Base-by-base conservation (phyloP, 2,888 invertebrate genomes). In the Arrhopalites spinosus region DNA sequence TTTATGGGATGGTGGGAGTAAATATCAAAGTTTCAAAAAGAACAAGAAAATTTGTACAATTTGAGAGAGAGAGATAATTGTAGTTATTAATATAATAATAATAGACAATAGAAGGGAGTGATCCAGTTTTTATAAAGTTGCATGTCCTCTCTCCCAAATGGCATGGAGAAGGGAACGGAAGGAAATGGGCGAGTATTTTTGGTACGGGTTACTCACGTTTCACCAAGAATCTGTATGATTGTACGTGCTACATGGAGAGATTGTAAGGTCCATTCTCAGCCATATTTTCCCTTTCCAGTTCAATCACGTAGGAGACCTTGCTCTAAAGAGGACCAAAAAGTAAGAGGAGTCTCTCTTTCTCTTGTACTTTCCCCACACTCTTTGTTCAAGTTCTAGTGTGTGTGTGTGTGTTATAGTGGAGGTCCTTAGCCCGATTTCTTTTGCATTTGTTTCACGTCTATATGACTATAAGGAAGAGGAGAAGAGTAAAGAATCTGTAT, bases 161-260 rank as follows among this genome's bases (percentile, higher is more conserved):
- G n/a, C n/a, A n/a, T n/a, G n/a, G n/a, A n/a, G n/a, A n/a, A n/a
- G n/a, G n/a, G n/a, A n/a, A n/a, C n/a, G n/a, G n/a, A n/a, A n/a
- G n/a, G n/a, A n/a, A n/a, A n/a, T n/a, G n/a, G n/a, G n/a, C n/a
- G n/a, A n/a, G n/a, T 36, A 36, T 11, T 7, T 11, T 36, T 7
- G 5, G 36, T 36, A n/a, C n/a, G 36, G 36, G 23, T n/a, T 43
- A 7, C 45, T 66, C 66, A 66, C 66, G 66, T 64, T n/a, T 8
- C 36, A 1, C 23, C 30, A 20, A 45, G 66, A 66, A 66, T 66
- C 66, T 43, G 66, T 64, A 64, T 66, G 66, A 66, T 43, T 43
- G 66, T 66, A 66, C 66, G 66, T 66, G 66, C 30, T 36, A 66
- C 45, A 66, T 30, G 30, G 20, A 23, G 45, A 64, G 27, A 61